Evolutionary conservation across 2,888 invertebrate species (phyloP).

Genomic region (Eilema sororculum): DNA sequence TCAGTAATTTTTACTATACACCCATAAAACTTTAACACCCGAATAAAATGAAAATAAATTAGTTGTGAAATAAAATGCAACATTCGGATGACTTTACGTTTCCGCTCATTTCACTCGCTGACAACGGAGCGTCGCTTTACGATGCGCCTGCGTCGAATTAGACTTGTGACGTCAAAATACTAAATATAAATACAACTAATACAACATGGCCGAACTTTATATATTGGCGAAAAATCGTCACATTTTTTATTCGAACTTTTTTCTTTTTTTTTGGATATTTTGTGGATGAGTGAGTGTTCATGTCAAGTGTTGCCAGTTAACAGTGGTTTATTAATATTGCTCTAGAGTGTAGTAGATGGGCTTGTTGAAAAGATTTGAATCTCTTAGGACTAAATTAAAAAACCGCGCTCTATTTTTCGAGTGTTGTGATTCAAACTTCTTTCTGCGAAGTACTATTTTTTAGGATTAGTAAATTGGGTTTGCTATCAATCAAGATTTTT

Average conservation of each 20-base stretch:
- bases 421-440: conserved; percentile 1
- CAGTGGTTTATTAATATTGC: conserved; percentile 12
- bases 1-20: not conserved
- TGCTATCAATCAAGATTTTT: not conserved
- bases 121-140: conserved; percentile 21
- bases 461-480: not conserved
- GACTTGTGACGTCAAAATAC: conserved; percentile 30
- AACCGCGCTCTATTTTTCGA: not conserved
- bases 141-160: conserved; percentile 35
- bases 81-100: not conserved
- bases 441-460: conserved; percentile 3
- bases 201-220: conserved; percentile 25
- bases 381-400: not conserved
- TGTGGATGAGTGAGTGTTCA: conserved; percentile 18
- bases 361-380: conserved; percentile 2
- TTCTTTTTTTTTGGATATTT: conserved; percentile 19
- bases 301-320: conserved; percentile 11
- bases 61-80: not conserved
- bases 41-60: conserved; percentile 5
- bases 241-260: conserved; percentile 20
- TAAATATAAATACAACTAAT: conserved; percentile 26
- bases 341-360: not conserved
- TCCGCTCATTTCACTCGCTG: conserved; percentile 22
- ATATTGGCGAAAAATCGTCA: conserved; percentile 14
- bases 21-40: not conserved